Conservation (phyloP, 2,888 invertebrate species). For the Parnassius glacialis region DNA sequence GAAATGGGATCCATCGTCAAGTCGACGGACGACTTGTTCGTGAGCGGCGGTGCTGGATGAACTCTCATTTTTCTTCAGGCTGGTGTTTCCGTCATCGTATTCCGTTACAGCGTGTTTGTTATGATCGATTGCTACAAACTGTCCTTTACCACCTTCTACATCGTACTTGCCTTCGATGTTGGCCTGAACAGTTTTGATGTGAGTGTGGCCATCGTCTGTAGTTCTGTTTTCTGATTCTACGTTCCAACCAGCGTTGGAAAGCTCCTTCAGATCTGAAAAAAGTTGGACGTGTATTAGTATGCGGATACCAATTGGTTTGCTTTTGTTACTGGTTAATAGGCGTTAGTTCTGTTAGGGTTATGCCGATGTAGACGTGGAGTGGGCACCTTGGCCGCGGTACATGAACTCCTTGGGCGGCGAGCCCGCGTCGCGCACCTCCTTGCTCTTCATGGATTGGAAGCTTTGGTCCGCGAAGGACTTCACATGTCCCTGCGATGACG, state of each 20-base stretch:
- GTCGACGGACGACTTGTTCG: conserved; percentile 62
- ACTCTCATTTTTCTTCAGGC: conserved; percentile 63
- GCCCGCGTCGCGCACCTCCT: conserved; percentile 89
- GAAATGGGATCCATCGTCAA: conserved; percentile 63
- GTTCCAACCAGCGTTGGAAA: conserved; percentile 84
- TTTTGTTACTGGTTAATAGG: conserved; percentile 58
- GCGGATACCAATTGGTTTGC: conserved; percentile 2
- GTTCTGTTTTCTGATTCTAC: conserved; percentile 83
- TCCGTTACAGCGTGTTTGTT: conserved; percentile 78
- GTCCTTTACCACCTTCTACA: conserved; percentile 83
- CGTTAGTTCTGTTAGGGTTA: conserved; percentile 64
- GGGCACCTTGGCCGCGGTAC: conserved; percentile 74
- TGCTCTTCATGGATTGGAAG: conserved; percentile 88
- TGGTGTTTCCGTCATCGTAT: conserved; percentile 65
- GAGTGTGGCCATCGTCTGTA: conserved; percentile 84
- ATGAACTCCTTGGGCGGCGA: conserved; percentile 85
- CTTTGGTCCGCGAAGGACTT: conserved; percentile 88
- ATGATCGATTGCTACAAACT: conserved; percentile 83
- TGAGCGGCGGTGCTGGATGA: conserved; percentile 59
- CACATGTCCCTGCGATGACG: conserved; percentile 81
- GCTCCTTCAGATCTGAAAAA: conserved; percentile 70
- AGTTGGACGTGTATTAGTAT: neutral
- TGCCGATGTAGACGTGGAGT: conserved; percentile 44
- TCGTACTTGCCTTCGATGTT: conserved; percentile 84
- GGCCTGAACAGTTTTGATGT: conserved; percentile 81